phyloP scores from a whole-genome alignment of 2,797 vertebrate genomes.

The Alcedo atthis region DNA sequence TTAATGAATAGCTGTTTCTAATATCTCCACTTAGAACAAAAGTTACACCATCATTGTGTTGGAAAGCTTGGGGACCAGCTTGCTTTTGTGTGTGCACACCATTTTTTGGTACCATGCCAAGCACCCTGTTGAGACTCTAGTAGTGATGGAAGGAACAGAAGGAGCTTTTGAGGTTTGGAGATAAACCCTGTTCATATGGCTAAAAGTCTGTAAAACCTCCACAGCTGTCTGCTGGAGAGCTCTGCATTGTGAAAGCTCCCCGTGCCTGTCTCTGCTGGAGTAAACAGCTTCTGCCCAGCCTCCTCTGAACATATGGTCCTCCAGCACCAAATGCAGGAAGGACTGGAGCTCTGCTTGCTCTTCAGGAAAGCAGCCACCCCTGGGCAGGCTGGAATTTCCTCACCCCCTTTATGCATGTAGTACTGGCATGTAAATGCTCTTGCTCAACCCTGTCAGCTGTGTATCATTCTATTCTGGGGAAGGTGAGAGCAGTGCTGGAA shows the following conservation, averaged over 20 bases:
- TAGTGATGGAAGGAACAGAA: background rate
- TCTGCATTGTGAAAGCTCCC: background rate
- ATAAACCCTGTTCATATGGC: background rate
- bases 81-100: background rate
- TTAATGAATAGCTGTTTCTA: background rate
- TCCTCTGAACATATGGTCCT: background rate
- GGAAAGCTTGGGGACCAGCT: background rate
- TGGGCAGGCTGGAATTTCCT: background rate
- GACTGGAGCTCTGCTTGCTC: background rate
- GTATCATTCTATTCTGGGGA: slow-evolving; percentile 46
- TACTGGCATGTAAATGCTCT: background rate
- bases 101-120: background rate
- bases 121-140: background rate
- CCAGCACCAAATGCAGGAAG: background rate
- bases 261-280: background rate
- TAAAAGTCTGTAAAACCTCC: background rate
- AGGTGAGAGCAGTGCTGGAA: slow-evolving; percentile 10
- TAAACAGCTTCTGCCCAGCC: background rate
- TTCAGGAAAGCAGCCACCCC: background rate
- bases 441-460: slow-evolving; percentile 15
- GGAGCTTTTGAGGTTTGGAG: background rate
- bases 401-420: background rate
- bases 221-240: background rate
- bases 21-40: background rate
- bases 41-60: background rate